Evolutionary conservation across 1,140 invertebrate genomes (phyloP).

Genomic region (Ceratina australensis): DNA sequence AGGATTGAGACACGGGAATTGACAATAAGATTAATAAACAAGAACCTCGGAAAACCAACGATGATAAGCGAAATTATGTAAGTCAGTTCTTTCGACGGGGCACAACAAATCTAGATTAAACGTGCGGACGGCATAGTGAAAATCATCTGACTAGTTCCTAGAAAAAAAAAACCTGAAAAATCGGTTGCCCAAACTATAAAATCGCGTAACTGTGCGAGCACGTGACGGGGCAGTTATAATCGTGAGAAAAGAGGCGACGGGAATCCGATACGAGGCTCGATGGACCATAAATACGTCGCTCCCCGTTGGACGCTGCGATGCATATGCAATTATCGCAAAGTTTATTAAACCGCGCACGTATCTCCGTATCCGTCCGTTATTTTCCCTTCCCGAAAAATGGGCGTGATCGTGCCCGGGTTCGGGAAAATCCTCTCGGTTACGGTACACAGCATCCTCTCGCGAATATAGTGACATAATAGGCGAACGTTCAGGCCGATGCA

Average conservation of each 20-base stretch:
- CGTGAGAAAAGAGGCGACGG: neutral
- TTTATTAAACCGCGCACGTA: slow-evolving; percentile 2
- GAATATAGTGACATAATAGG: slow-evolving; percentile 70
- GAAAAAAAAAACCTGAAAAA: too few relatives aligned
- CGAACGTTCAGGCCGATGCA: slow-evolving; percentile 69
- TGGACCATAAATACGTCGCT: neutral
- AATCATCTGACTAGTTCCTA: too few relatives aligned
- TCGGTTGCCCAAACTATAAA: neutral
- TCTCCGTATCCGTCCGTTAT: neutral
- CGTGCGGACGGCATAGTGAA: too few relatives aligned
- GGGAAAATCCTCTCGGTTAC: slow-evolving; percentile 42
- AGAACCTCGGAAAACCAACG: too few relatives aligned
- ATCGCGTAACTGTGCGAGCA: neutral
- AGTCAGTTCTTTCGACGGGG: too few relatives aligned
- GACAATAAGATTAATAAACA: too few relatives aligned
- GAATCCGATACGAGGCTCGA: slow-evolving; percentile 3
- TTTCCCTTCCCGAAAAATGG: neutral
- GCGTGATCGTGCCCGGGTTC: slow-evolving; percentile 10
- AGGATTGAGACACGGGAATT: too few relatives aligned
- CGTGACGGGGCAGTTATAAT: neutral
- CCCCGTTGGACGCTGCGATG: neutral
- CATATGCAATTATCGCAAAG: neutral
- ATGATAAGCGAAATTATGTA: too few relatives aligned
- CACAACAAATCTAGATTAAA: too few relatives aligned
- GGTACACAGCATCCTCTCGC: slow-evolving; percentile 55